Conservation (phyloP, 2,888 invertebrate species). For the Syritta pipiens region DNA sequence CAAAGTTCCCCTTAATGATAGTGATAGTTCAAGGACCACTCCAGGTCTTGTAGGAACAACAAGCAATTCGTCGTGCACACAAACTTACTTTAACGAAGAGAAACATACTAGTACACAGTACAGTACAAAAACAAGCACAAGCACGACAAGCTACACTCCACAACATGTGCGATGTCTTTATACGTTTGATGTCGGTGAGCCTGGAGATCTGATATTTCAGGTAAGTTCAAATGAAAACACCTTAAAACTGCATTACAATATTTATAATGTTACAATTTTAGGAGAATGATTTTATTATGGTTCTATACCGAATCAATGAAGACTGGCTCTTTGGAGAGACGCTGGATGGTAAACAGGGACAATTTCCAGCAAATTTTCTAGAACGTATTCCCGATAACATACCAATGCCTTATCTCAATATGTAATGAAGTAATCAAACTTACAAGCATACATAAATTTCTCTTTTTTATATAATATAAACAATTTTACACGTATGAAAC, state of each 20-base stretch:
- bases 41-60: constrained; percentile 2
- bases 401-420: constrained; percentile 72
- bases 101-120: constrained; percentile 22
- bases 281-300: constrained; percentile 83
- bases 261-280: no score
- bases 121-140: constrained; percentile 35
- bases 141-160: constrained; percentile 40
- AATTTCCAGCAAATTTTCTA: constrained; percentile 89
- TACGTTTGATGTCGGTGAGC: constrained; percentile 84
- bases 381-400: constrained; percentile 81
- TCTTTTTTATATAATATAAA: constrained; percentile 25
- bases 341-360: constrained; percentile 83
- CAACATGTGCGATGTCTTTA: constrained; percentile 84
- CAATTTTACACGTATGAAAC: constrained; percentile 31
- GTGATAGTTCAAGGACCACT: constrained; percentile 62
- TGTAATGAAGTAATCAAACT: neutral
- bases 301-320: constrained; percentile 85
- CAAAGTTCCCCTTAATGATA: constrained; percentile 84
- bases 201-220: constrained; percentile 81
- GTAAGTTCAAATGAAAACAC: constrained; percentile 75
- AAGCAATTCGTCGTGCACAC: constrained; percentile 35
- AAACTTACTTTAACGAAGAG: constrained; percentile 24
- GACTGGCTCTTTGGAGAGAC: constrained; percentile 90
- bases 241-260: neutral
- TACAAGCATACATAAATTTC: neutral